Evolutionary conservation across 2,888 invertebrate species (phyloP), one percentile per base, ranked within the genome.

Genomic region (Ophioninae sp.): DNA sequence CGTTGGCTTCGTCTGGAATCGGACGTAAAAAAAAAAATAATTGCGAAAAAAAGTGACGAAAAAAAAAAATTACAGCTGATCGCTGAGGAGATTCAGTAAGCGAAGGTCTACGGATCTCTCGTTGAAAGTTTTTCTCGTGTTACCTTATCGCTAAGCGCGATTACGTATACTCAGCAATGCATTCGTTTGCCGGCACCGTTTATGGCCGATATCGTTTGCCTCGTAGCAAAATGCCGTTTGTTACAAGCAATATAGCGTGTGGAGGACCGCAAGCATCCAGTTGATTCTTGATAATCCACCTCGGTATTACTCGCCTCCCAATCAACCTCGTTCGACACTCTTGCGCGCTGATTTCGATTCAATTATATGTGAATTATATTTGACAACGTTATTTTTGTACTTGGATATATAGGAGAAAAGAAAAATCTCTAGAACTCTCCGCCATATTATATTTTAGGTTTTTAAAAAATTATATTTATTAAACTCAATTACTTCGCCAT

Each of bases 151-250:
- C 23, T 50, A 17, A 3, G 70, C 56, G 13, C 73, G 61, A 30
- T 50, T 21, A 21, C 39, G 62, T 44, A 23, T 65, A 65, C 30
- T 1, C 20, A 75, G 68, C 20, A 68, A 59, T 72, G 57, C 30
- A 59, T 75, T 57, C 69, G 44, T 73, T 50, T 62, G 50, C 50
- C 13, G 57, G 75, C 41, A 76, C 68, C 76, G 81, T 81, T 76
- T 81, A 81, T 81, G 64, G 56, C 75, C 70, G 81, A 81, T 81
- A 81, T 70, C 81, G 64, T 70, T 81, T 30, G 75, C 70, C 64
- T 41, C 69, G 64, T 50, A 50, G 50, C 17, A 17, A 56, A 6
- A 2, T 59, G 41, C 20, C 57, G 70, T 59, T 57, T 81, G 75
- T 70, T 73, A 69, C 74, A 41, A 67, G 67, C 56, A 74, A 80